These are phyloP conservation scores for Leptopilina clavipes DNA, from an alignment of 1,140 invertebrate genomes.

Conservation along the genomic window DNA sequence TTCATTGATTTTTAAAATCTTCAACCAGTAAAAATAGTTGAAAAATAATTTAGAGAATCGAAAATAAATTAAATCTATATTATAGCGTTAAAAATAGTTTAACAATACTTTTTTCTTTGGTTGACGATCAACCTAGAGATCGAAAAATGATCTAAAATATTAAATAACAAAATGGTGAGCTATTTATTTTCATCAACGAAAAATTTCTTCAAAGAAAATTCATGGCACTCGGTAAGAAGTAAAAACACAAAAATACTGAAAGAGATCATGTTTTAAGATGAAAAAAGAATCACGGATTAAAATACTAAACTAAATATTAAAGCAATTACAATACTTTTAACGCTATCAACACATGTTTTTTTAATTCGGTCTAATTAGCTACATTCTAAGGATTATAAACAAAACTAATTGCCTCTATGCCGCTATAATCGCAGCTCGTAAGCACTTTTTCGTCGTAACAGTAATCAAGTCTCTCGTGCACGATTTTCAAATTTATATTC, in stretches of 20 bases:
- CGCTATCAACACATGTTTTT: background rate
- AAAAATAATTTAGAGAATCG: background rate
- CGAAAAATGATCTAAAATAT: background rate
- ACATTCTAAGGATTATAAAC: constrained; percentile 20
- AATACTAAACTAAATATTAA: background rate
- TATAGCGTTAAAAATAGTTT: background rate
- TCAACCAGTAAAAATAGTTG: too few relatives aligned
- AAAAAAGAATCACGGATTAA: background rate
- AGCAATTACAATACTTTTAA: background rate
- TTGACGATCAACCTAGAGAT: background rate
- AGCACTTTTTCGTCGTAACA: background rate
- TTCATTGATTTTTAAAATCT: too few relatives aligned
- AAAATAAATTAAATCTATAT: background rate
- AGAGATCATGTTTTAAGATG: constrained; percentile 16
- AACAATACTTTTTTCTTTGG: background rate
- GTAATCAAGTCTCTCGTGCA: constrained; percentile 9
- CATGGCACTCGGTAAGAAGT: background rate
- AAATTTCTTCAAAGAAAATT: too few relatives aligned
- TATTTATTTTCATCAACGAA: background rate
- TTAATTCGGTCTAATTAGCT: constrained; percentile 12
- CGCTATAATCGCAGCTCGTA: constrained; percentile 20
- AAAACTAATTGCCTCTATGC: constrained; percentile 31
- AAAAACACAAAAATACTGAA: background rate
- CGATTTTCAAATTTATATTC: background rate
- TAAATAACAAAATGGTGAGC: constrained; percentile 1